Base-by-base conservation (phyloP, 1,140 invertebrate genomes). In the Sitophilus oryzae region DNA sequence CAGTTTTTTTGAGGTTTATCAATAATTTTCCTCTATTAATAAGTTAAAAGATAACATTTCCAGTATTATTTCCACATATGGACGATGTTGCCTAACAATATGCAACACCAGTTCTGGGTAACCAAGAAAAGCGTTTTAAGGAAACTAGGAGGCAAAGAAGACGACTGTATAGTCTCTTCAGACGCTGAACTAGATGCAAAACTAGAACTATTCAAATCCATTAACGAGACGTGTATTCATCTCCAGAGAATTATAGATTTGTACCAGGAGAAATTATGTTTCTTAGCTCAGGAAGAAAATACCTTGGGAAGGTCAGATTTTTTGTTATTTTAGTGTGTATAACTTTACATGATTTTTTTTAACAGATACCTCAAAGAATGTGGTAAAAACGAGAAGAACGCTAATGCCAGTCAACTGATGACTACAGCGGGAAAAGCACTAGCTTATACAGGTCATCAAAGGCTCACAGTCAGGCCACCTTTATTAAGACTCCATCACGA, bases 21-120 rank as follows among this genome's bases (percentile, higher is more conserved):
- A n/a, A n/a, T n/a, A n/a, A n/a, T n/a, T n/a, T n/a, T n/a, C n/a
- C n/a, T n/a, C n/a, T n/a, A n/a, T n/a, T n/a, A n/a, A n/a, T n/a
- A n/a, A n/a, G n/a, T n/a, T n/a, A n/a, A n/a, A n/a, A n/a, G n/a
- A n/a, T n/a, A n/a, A n/a, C n/a, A n/a, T n/a, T n/a, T n/a, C n/a
- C n/a, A n/a, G n/a, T n/a, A n/a, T n/a, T n/a, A n/a, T n/a, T 30
- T 5, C 25, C 9, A 30, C 23, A 25, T 14, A 30, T 23, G 21
- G 42, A 22, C 18, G 11, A 57, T 57, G 47, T 38, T 60, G n/a
- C 42, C 42, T 10, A 52, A 52, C 20, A 58, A 57, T 19, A 88
- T 96, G 82, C 92, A 97, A 71, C 91, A 96, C 71, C 92, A 96
- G 58, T 98, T 93, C 74, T 99, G 95, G 95, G 88, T 97, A 22